A percentile compares a stretch with the other conserved stretches of the same genome.
phyloP scores from a whole-genome alignment of 1,140 invertebrate genomes.

The Magallana gigas region DNA sequence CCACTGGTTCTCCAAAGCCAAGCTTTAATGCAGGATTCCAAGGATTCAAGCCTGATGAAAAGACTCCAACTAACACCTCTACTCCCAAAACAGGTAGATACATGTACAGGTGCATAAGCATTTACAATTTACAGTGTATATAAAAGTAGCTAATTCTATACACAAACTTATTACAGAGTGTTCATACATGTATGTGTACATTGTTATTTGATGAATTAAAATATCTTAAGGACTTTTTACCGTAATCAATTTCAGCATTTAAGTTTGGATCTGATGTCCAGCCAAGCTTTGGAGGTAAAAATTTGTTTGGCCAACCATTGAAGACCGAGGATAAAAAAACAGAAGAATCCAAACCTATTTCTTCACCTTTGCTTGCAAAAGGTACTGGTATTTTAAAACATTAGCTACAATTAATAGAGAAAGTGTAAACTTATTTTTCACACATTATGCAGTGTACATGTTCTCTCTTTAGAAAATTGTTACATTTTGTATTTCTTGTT shows the following conservation, averaged over 20 bases:
- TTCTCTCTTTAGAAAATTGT: too few relatives aligned
- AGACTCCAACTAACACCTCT: constrained; percentile 1
- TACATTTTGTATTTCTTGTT: too few relatives aligned
- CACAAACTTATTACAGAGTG: too few relatives aligned
- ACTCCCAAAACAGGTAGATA: constrained; percentile 3
- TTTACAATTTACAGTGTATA: too few relatives aligned
- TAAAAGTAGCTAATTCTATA: too few relatives aligned
- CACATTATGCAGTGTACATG: too few relatives aligned
- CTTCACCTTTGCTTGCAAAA: constrained; percentile 25
- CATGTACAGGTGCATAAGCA: too few relatives aligned
- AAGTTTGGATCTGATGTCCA: not conserved
- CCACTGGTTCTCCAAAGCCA: not conserved
- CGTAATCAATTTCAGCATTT: not conserved
- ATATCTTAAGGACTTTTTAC: too few relatives aligned
- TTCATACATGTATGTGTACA: too few relatives aligned
- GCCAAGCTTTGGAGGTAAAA: not conserved
- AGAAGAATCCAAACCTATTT: constrained; percentile 3
- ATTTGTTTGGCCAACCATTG: not conserved
- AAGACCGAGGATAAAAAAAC: not conserved
- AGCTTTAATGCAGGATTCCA: constrained; percentile 18
- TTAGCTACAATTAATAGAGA: too few relatives aligned
- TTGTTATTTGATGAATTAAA: too few relatives aligned
- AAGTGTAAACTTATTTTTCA: too few relatives aligned
- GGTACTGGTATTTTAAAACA: not conserved
- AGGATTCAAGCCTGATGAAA: constrained; percentile 32